These are phyloP conservation scores for Oxygymnocypris stewartii DNA, from an alignment of 2,113 vertebrate species.

Conservation along the genomic window DNA sequence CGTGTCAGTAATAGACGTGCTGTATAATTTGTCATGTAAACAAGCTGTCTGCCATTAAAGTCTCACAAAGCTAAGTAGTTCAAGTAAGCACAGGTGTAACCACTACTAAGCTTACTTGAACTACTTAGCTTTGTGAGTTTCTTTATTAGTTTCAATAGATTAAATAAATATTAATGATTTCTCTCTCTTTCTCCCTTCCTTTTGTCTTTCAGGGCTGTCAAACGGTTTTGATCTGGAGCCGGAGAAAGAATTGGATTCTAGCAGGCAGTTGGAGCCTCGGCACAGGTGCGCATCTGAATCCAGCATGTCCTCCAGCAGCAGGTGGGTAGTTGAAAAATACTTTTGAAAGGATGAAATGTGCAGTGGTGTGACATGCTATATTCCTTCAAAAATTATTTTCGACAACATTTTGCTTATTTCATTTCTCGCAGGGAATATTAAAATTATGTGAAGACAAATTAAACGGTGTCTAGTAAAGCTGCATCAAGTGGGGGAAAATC, in stretches of 20 bases:
- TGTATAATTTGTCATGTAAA: not conserved
- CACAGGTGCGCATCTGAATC: slow-evolving; percentile 95
- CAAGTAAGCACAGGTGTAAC: no score
- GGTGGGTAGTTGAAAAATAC: not conserved
- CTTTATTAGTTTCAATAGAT: not conserved
- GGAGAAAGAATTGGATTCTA: slow-evolving; percentile 74
- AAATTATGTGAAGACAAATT: not conserved
- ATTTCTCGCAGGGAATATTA: not conserved
- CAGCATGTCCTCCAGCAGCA: slow-evolving; percentile 92
- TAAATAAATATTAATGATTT: not conserved
- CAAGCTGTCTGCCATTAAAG: not conserved
- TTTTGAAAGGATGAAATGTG: not conserved
- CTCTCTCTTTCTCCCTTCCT: not conserved
- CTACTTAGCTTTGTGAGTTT: no score
- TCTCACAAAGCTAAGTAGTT: no score
- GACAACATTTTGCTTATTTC: not conserved
- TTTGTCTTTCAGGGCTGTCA: slow-evolving; percentile 78
- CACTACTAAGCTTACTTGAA: no score
- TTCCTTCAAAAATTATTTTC: not conserved
- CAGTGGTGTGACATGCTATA: not conserved
- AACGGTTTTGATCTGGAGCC: slow-evolving; percentile 84
- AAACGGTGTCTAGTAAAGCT: not conserved
- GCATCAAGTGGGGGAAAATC: not conserved
- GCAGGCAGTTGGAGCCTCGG: slow-evolving; percentile 81
- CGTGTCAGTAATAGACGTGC: not conserved